Percentiles rank a stretch among this genome's conserved stretches.
Evolutionary conservation across 2,797 vertebrate species (phyloP).

Genomic region (Acomys russatus): DNA sequence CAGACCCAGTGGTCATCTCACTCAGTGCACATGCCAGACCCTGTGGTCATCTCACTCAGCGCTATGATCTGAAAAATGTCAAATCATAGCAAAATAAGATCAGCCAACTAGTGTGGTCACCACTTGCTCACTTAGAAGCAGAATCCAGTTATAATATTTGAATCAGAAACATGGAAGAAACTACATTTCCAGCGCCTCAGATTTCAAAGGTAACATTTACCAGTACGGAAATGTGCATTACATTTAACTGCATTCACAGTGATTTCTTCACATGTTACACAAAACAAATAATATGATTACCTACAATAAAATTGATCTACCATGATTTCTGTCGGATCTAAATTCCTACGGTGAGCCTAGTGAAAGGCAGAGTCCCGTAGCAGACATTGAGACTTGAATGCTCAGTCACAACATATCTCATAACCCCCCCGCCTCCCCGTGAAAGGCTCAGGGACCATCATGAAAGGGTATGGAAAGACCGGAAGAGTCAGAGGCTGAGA

Average conservation of each 20-base stretch:
- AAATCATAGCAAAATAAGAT: background rate
- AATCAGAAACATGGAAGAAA: background rate
- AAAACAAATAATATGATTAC: background rate
- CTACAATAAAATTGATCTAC: background rate
- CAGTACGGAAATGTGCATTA: background rate
- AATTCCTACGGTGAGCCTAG: background rate
- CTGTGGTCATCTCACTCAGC: background rate
- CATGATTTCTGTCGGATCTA: accelerated
- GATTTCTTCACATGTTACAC: background rate
- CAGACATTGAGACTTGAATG: background rate
- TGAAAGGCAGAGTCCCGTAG: background rate
- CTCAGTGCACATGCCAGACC: background rate
- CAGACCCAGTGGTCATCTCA: background rate
- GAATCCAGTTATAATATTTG: background rate
- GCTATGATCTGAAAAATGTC: background rate
- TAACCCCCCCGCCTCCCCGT: no score
- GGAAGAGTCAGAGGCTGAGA: background rate
- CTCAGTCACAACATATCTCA: background rate
- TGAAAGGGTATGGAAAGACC: background rate
- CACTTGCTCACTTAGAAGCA: background rate
- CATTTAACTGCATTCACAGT: background rate
- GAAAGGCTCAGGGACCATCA: no score
- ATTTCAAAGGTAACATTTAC: background rate
- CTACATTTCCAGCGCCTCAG: background rate
- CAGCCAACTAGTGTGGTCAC: background rate